A percentile compares a stretch with the other conserved stretches of the same genome.
These are phyloP conservation scores for Taxidea taxus DNA, from an alignment of 2,113 vertebrate species.

Conservation along the genomic window DNA sequence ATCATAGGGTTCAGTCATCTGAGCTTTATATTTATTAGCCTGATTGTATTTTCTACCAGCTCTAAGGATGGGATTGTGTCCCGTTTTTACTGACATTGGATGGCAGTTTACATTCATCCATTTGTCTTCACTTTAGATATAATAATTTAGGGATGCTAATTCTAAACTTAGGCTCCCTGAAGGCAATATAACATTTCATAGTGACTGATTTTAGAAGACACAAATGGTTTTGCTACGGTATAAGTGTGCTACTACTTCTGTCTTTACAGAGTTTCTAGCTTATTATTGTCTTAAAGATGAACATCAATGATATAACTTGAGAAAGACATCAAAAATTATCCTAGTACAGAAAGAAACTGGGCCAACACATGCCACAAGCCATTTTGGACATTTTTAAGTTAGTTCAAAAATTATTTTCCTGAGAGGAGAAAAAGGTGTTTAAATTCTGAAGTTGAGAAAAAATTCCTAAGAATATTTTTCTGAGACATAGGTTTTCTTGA, in stretches of 20 bases:
- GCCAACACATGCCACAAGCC: neutral
- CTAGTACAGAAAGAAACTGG: neutral
- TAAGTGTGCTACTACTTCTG: neutral
- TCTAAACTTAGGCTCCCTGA: neutral
- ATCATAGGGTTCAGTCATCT: neutral
- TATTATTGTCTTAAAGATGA: neutral
- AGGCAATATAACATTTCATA: slow-evolving; percentile 1
- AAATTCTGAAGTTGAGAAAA: neutral
- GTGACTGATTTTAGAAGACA: neutral
- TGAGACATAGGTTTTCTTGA: neutral
- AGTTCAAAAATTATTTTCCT: slow-evolving; percentile 24
- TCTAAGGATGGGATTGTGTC: neutral
- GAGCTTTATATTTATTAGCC: neutral
- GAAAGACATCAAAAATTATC: neutral
- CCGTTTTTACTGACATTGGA: neutral
- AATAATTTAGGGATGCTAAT: neutral
- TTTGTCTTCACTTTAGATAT: neutral
- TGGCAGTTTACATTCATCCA: neutral
- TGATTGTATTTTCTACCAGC: neutral
- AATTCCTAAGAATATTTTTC: neutral
- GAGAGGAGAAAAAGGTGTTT: neutral
- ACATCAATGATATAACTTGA: neutral
- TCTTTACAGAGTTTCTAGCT: neutral
- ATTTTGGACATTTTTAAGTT: neutral
- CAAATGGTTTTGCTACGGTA: neutral